These are phyloP conservation scores for Gadopsis marmoratus DNA, from an alignment of 2,797 vertebrate species.

Conservation along the genomic window DNA sequence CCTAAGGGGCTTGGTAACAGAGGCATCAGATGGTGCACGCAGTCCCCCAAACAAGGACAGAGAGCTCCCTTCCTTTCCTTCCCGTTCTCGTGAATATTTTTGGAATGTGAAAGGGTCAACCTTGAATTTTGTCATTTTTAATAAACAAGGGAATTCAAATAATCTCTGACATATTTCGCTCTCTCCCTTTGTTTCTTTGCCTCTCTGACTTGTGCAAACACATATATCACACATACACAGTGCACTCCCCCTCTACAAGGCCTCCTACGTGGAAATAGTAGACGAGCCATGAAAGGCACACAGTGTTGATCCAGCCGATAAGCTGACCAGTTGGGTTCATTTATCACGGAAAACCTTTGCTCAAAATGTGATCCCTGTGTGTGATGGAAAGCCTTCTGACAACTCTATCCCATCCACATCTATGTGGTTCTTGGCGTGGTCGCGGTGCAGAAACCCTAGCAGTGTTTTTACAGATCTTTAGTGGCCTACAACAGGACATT, in stretches of 20 bases:
- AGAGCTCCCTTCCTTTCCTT: constrained; percentile 19
- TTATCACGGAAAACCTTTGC: constrained; percentile 74
- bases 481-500: constrained; percentile 75
- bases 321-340: constrained; percentile 69
- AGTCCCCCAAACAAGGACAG: constrained; percentile 14
- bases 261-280: constrained; percentile 64
- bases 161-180: constrained; percentile 72
- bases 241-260: constrained; percentile 35
- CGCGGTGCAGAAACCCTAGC: constrained; percentile 63
- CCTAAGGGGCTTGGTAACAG: constrained; percentile 77
- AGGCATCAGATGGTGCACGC: constrained; percentile 71
- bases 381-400: constrained; percentile 74
- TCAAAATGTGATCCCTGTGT: constrained; percentile 62
- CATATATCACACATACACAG: constrained; percentile 17
- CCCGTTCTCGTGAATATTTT: constrained; percentile 77
- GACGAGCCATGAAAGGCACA: constrained; percentile 59
- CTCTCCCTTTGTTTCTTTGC: constrained; percentile 25
- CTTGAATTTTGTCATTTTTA: constrained; percentile 74
- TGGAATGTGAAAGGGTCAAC: constrained; percentile 77
- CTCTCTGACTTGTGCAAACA: constrained; percentile 16
- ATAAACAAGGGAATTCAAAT: constrained; percentile 82
- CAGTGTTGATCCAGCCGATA: constrained; percentile 74
- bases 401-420: constrained; percentile 68
- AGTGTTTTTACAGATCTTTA: constrained; percentile 76
- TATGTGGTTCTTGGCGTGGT: constrained; percentile 64